Percentiles rank a stretch among this genome's conserved stretches.
These are phyloP conservation scores for Saturnia japonica DNA, from an alignment of 2,888 invertebrate genomes.

Conservation along the genomic window DNA sequence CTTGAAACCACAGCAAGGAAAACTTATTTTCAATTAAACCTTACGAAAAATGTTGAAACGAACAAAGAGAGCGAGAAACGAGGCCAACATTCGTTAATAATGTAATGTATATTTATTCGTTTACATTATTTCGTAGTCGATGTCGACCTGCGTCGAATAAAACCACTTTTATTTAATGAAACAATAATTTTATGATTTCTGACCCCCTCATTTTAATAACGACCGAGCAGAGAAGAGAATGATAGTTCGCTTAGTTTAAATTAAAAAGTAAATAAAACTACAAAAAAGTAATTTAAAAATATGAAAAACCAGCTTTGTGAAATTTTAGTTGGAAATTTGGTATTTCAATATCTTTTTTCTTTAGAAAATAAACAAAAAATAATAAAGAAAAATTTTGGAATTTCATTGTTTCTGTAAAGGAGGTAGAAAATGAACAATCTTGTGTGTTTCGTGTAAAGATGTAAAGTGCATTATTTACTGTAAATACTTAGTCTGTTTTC, in stretches of 20 bases:
- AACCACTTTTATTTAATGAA: conserved; percentile 58
- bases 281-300: too few species aligned
- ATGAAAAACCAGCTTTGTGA: neutral
- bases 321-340: neutral
- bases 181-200: conserved; percentile 34
- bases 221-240: neutral
- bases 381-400: neutral
- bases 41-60: conserved; percentile 69
- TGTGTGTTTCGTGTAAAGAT: conserved; percentile 11
- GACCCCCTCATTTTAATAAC: conserved; percentile 22
- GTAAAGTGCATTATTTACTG: conserved; percentile 32
- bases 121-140: conserved; percentile 71
- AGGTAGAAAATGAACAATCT: neutral
- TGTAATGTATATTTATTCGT: conserved; percentile 81
- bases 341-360: neutral
- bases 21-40: conserved; percentile 72
- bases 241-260: conserved; percentile 7
- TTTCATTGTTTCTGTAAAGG: neutral
- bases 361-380: neutral
- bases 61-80: conserved; percentile 81
- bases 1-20: conserved; percentile 63
- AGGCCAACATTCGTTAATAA: conserved; percentile 82
- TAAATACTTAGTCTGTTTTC: conserved; percentile 67
- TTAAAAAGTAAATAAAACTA: too few species aligned
- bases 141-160: conserved; percentile 64